Evolutionary conservation across 1,140 invertebrate genomes (phyloP).

Genomic region (Tetramorium parvispinum): DNA sequence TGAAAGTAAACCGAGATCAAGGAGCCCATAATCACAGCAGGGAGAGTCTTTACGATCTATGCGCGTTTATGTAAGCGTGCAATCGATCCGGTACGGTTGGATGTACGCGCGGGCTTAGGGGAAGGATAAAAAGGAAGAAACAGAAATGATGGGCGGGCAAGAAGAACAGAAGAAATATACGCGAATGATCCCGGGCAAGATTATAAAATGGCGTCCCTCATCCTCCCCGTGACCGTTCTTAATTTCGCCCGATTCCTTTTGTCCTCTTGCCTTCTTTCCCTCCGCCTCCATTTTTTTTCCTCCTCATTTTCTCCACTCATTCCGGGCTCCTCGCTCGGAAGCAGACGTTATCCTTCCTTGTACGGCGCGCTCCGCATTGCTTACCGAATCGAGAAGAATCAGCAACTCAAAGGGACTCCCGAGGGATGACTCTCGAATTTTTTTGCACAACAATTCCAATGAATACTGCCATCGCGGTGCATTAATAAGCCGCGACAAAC

Average conservation of each 20-base stretch:
- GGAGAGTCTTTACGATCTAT: neutral
- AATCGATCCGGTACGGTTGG: conserved; percentile 16
- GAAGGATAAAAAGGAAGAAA: conserved; percentile 47
- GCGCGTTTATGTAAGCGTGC: neutral
- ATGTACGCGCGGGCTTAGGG: conserved; percentile 19
- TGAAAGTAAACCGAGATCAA: conserved; percentile 10
- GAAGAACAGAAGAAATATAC: conserved; percentile 66
- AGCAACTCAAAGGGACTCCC: conserved; percentile 62
- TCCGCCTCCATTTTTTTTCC: neutral
- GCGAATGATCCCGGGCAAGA: conserved; percentile 73
- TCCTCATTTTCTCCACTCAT: neutral
- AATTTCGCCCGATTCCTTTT: conserved; percentile 74
- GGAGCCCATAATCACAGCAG: neutral
- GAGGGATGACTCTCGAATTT: conserved; percentile 58
- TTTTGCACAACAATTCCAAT: conserved; percentile 67
- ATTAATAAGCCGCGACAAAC: neutral
- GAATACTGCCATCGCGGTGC: conserved; percentile 51
- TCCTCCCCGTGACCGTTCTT: conserved; percentile 70
- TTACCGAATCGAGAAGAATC: conserved; percentile 64
- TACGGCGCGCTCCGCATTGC: conserved; percentile 53
- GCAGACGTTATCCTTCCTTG: conserved; percentile 55
- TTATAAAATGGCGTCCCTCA: conserved; percentile 78
- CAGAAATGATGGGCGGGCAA: conserved; percentile 61
- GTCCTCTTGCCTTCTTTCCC: conserved; percentile 39
- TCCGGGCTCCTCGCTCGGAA: conserved; percentile 36